Evolutionary conservation across 2,888 invertebrate genomes (phyloP), one percentile per base, ranked within the genome.

Genomic region (Plemyria rubiginata): DNA sequence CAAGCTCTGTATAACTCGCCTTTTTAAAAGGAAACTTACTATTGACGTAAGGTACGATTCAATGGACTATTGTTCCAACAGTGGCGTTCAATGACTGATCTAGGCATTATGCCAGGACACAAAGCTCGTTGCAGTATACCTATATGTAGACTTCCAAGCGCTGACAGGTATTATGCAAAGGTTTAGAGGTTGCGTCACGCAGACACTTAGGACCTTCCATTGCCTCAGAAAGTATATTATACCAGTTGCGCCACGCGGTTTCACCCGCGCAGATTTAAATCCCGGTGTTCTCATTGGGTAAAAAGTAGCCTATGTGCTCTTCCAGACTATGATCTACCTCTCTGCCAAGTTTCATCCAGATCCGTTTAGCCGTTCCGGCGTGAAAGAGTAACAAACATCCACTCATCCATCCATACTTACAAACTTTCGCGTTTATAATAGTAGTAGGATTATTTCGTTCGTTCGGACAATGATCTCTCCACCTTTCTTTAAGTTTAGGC

Each of bases 31-130:
- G 15, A 16, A 22, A 45, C 41, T 2, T n/a, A 12, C 29, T 12
- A 11, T 16, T 55, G 54, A 60, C 65, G 52, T 56, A 66, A 56
- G 38, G 22, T 6, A 22, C 48, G 41, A 36, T 60, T 60, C 53
- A 60, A 56, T 56, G 22, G 56, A 8, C 46, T 45, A 62, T 62
- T 66, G 65, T 61, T 54, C 51, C 9, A 46, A 52, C 57, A 50
- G 49, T 53, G 13, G 41, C 43, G 48, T 54, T 45, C 54, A 55
- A 50, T 60, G 54, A 22, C 50, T 51, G 43, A 45, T 60, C 60
- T 55, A 60, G 60, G 60, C 60, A 60, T 15, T 51, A 45, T 55
- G 60, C 60, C 60, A 60, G 50, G 43, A 29, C 12, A 32, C 41
- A 9, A 15, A 53, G 15, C 53, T 40, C 13, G 60, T 49, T 54